Evolutionary conservation across 2,113 vertebrate species (phyloP).

Genomic region (Pantherophis guttatus): DNA sequence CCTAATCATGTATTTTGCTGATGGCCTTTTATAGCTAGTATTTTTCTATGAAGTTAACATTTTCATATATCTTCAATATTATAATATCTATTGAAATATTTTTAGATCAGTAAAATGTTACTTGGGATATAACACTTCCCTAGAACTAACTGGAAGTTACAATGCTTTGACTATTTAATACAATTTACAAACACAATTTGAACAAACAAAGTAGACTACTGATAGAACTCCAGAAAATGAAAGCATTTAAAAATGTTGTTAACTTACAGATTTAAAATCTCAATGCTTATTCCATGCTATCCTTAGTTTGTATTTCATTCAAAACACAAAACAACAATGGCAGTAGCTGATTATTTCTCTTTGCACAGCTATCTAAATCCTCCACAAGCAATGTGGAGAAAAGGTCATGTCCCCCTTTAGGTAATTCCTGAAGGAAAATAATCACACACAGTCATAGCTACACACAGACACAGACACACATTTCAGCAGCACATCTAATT

Average conservation of each 20-base stretch:
- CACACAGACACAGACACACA: neutral
- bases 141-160: neutral
- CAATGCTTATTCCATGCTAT: neutral
- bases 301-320: neutral
- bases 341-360: neutral
- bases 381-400: neutral
- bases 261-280: neutral
- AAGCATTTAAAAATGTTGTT: neutral
- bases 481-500: neutral
- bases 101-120: neutral
- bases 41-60: neutral
- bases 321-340: neutral
- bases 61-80: neutral
- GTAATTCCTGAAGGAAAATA: neutral
- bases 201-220: neutral
- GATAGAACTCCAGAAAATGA: neutral
- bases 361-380: neutral
- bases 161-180: neutral
- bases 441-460: neutral
- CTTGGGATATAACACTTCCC: too few species aligned
- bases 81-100: neutral
- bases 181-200: neutral
- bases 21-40: neutral
- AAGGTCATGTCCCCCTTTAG: neutral
- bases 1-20: neutral